Percentiles rank a stretch among this genome's conserved stretches.
Evolutionary conservation across 1,140 invertebrate species (phyloP).

Genomic region (Tribolium castaneum): DNA sequence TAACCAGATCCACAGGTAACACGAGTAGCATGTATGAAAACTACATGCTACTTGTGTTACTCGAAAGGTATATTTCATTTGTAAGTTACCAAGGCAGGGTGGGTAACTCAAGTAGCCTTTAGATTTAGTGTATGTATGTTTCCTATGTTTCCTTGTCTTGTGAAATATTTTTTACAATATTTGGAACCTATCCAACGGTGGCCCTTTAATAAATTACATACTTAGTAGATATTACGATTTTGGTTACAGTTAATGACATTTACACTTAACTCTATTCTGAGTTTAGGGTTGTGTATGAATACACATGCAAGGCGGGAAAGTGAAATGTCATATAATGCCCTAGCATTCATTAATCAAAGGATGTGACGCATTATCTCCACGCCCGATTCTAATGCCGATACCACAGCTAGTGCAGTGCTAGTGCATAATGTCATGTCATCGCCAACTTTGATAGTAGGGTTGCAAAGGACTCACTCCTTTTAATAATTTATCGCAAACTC

Average conservation of each 20-base stretch:
- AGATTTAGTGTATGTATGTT: not conserved
- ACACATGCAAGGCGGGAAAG: conserved; percentile 43
- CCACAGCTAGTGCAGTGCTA: conserved; percentile 38
- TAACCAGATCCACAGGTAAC: conserved; percentile 52
- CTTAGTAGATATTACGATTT: conserved; percentile 22
- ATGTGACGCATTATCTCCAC: conserved; percentile 52
- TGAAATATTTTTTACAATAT: not conserved
- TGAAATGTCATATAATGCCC: conserved; percentile 53
- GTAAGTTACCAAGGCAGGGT: not conserved
- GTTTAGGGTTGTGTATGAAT: conserved; percentile 43
- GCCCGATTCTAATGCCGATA: conserved; percentile 43
- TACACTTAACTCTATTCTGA: conserved; percentile 36
- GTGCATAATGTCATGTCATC: conserved; percentile 55
- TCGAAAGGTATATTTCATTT: conserved; percentile 42
- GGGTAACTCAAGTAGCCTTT: conserved; percentile 4
- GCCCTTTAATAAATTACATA: conserved; percentile 22
- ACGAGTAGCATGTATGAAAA: conserved; percentile 54
- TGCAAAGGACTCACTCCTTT: conserved; percentile 23
- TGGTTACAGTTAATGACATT: conserved; percentile 42
- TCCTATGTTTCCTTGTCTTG: not conserved
- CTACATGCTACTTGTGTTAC: conserved; percentile 55
- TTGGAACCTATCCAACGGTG: not conserved
- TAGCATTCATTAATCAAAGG: conserved; percentile 51
- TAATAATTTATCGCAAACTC: conserved; percentile 2
- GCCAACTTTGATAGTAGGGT: conserved; percentile 36